Conservation (phyloP, 1,140 invertebrate species). For the Rhagoletis zephyria region DNA sequence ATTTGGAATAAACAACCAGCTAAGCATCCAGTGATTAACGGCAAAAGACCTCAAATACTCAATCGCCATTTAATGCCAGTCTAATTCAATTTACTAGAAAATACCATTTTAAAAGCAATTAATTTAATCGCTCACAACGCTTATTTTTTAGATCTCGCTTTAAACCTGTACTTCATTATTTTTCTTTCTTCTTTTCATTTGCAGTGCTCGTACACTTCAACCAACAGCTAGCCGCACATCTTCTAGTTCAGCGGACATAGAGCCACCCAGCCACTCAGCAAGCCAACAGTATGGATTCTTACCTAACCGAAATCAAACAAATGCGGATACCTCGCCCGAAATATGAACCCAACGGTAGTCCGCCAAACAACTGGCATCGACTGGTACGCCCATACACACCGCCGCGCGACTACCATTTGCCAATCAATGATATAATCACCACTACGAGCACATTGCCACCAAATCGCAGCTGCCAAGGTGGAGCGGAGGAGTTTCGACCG, state of each 20-base stretch:
- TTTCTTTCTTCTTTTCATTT: background rate
- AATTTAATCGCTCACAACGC: background rate
- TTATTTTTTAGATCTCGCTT: background rate
- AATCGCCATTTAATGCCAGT: background rate
- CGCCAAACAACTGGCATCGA: constrained; percentile 75
- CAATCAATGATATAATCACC: constrained; percentile 49
- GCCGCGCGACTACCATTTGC: constrained; percentile 69
- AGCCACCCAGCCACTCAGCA: background rate
- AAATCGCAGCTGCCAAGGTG: constrained; percentile 40
- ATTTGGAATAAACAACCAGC: too few species aligned
- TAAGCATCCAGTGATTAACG: too few species aligned
- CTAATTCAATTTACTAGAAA: constrained; percentile 8
- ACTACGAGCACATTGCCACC: background rate
- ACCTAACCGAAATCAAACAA: constrained; percentile 86
- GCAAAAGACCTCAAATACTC: too few species aligned
- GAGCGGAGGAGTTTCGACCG: constrained; percentile 54
- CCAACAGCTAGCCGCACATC: background rate
- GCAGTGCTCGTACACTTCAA: background rate
- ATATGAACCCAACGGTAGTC: constrained; percentile 82
- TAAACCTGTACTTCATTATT: background rate
- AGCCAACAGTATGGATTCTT: constrained; percentile 80
- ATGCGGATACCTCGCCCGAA: constrained; percentile 87
- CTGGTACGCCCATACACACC: constrained; percentile 71
- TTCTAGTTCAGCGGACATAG: background rate
- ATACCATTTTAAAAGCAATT: background rate